phyloP scores from a whole-genome alignment of 2,797 vertebrate species.

The Eospalax fontanierii region DNA sequence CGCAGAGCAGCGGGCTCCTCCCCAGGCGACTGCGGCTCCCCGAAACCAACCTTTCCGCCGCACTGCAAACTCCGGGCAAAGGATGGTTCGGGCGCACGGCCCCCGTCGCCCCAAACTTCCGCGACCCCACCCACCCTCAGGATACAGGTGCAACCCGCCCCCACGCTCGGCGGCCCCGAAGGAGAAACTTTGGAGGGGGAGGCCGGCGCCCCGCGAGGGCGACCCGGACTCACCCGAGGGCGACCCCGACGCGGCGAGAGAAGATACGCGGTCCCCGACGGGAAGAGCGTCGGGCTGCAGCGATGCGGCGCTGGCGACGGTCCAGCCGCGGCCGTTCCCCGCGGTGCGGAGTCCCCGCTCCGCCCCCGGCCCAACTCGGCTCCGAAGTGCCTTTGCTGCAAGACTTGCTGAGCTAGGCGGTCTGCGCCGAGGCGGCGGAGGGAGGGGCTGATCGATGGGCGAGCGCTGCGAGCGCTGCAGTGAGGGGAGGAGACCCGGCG shows the following conservation, averaged over 20 bases:
- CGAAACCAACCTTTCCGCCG: neutral
- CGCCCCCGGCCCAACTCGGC: constrained; percentile 77
- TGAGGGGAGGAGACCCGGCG: constrained; percentile 39
- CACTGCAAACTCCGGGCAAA: neutral
- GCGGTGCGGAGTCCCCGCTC: constrained; percentile 61
- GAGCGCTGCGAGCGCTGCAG: constrained; percentile 70
- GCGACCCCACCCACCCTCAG: neutral
- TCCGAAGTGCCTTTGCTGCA: constrained; percentile 79
- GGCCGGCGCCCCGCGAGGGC: neutral
- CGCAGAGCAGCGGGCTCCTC: neutral
- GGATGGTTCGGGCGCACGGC: neutral
- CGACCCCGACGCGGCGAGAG: neutral
- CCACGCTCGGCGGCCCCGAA: neutral
- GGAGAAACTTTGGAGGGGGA: constrained; percentile 77
- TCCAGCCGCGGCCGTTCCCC: neutral
- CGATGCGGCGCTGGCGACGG: constrained; percentile 18
- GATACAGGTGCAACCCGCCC: neutral
- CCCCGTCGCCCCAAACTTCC: constrained; percentile 60
- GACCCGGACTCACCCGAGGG: constrained; percentile 70
- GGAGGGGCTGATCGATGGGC: constrained; percentile 60
- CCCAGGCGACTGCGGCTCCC: neutral
- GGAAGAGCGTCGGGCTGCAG: neutral
- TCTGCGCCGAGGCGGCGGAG: constrained; percentile 64
- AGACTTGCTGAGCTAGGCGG: constrained; percentile 83
- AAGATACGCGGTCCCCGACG: neutral